Evolutionary conservation across 1,140 invertebrate genomes (phyloP).

Genomic region (Drosophila elegans): DNA sequence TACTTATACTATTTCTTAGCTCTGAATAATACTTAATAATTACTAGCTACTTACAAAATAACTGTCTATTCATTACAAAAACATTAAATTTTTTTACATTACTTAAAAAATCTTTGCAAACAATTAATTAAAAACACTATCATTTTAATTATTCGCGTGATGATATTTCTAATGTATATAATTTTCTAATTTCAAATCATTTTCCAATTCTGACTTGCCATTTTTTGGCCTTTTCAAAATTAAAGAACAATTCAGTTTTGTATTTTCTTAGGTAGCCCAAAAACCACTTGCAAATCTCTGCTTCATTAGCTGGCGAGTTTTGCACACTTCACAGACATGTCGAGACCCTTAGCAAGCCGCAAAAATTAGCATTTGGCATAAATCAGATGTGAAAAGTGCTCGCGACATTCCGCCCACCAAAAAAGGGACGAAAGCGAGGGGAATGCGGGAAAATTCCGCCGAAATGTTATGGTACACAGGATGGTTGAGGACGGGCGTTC

Average conservation of each 20-base stretch:
- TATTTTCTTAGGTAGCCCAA: conserved; percentile 11
- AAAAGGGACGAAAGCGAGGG: conserved; percentile 7
- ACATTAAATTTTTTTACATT: too few relatives aligned
- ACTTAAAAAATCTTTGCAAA: too few relatives aligned
- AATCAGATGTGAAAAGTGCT: conserved; percentile 39
- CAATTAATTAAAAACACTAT: too few relatives aligned
- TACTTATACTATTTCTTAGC: too few relatives aligned
- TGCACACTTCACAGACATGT: conserved; percentile 18
- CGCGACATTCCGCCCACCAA: conserved; percentile 34
- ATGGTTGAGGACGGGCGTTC: not conserved
- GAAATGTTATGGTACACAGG: conserved; percentile 69
- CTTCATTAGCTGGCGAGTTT: conserved; percentile 1
- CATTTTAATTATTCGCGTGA: too few relatives aligned
- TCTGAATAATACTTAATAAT: too few relatives aligned
- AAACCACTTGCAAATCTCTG: conserved; percentile 24
- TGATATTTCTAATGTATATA: too few relatives aligned
- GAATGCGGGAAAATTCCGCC: conserved; percentile 33
- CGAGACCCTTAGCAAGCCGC: conserved; percentile 10
- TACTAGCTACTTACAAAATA: too few relatives aligned
- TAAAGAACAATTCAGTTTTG: not conserved
- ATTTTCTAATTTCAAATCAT: too few relatives aligned
- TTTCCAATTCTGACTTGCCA: conserved; percentile 2
- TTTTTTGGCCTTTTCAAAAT: not conserved
- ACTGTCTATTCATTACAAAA: too few relatives aligned
- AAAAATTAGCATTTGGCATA: conserved; percentile 44